Evolutionary conservation across 2,888 invertebrate species (phyloP).

Genomic region (Tachystola acroxantha): DNA sequence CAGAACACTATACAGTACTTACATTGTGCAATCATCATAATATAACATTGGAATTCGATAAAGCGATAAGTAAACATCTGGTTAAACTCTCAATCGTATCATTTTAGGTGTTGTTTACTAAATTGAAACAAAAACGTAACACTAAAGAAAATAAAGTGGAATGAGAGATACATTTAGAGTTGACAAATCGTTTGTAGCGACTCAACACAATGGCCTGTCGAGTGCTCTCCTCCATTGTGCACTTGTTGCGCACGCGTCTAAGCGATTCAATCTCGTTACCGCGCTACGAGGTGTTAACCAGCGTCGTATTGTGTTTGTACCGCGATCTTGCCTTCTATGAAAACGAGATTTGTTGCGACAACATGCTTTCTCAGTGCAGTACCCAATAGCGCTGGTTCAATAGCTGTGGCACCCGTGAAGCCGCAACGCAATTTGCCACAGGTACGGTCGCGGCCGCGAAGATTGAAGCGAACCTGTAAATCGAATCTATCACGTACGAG

Average conservation of each 20-base stretch:
- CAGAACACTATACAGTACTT: constrained; percentile 8
- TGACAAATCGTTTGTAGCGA: constrained; percentile 20
- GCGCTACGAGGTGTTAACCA: constrained; percentile 26
- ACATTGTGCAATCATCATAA: background rate
- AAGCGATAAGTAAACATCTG: constrained; percentile 2
- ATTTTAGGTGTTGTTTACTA: constrained; percentile 3
- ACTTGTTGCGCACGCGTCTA: constrained; percentile 25
- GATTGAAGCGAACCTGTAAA: constrained; percentile 71
- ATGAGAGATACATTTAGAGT: constrained; percentile 1
- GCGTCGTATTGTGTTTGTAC: constrained; percentile 10
- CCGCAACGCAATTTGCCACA: constrained; percentile 63
- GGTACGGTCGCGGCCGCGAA: constrained; percentile 46
- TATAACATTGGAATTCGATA: background rate
- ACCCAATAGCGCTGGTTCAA: constrained; percentile 28
- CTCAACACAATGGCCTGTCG: constrained; percentile 21
- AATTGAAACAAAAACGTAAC: constrained; percentile 2
- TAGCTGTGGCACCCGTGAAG: constrained; percentile 53
- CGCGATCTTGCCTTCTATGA: constrained; percentile 26
- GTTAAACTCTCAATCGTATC: constrained; percentile 3
- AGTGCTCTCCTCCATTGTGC: constrained; percentile 21
- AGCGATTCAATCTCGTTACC: constrained; percentile 26
- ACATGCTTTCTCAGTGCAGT: constrained; percentile 9
- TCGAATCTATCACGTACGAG: constrained; percentile 67
- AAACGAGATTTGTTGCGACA: constrained; percentile 30
- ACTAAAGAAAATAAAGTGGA: constrained; percentile 3